These are phyloP conservation scores for Tenthredo mesomela DNA, from an alignment of 2,888 invertebrate species.

Conservation along the genomic window DNA sequence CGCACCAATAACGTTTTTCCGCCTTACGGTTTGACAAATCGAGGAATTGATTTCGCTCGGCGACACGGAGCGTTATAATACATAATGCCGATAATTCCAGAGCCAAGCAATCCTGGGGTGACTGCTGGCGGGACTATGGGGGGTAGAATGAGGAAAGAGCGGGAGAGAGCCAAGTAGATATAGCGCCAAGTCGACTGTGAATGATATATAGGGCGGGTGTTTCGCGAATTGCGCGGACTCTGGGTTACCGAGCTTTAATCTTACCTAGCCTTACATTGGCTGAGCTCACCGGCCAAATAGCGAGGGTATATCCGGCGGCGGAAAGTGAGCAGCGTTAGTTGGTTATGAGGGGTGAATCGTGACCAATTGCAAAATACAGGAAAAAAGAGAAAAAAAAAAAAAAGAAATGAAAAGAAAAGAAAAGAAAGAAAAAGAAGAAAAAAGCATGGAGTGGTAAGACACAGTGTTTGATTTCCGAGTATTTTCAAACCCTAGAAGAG, in stretches of 20 bases:
- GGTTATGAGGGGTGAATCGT: conserved; percentile 24
- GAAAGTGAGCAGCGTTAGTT: conserved; percentile 8
- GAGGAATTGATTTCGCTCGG: conserved; percentile 50
- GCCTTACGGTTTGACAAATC: conserved; percentile 52
- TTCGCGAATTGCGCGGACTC: conserved; percentile 48
- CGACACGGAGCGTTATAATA: conserved; percentile 46
- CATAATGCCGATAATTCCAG: conserved; percentile 47
- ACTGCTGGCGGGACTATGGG: conserved; percentile 3
- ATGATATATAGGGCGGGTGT: conserved; percentile 48
- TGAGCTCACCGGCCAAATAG: conserved; percentile 18
- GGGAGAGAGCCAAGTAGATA: conserved; percentile 39
- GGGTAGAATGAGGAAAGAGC: conserved; percentile 35
- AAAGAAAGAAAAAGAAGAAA: neutral
- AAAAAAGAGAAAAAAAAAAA: neutral
- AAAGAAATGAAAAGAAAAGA: too few relatives aligned
- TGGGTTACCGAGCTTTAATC: conserved; percentile 42
- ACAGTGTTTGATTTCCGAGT: neutral
- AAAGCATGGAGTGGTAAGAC: neutral
- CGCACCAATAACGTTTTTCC: conserved; percentile 54
- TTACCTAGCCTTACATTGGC: conserved; percentile 41
- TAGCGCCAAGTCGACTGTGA: conserved; percentile 45
- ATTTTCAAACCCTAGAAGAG: neutral
- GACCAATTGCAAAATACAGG: neutral
- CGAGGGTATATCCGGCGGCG: conserved; percentile 5
- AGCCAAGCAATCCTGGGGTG: conserved; percentile 42